Base-by-base conservation (phyloP, 2,888 invertebrate species). In the Spicauda simplicius region DNA sequence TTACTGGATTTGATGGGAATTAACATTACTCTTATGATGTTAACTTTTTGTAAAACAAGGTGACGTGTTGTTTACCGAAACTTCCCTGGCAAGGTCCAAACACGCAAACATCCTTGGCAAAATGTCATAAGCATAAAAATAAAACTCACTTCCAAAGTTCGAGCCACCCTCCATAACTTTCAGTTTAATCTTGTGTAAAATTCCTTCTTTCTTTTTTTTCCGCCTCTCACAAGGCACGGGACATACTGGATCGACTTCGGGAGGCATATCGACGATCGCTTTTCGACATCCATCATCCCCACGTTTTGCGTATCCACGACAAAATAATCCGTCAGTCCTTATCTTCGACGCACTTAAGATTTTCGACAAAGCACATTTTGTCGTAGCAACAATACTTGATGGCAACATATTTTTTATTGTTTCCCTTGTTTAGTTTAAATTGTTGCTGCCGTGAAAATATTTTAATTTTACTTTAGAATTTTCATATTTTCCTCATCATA, bases 61-160 rank as follows among this genome's bases (percentile, higher is more conserved):
- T 37, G 37, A 12, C 37, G 37, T 37, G 16, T 48, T n/a, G 16
- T 48, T 48, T 48, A 18, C 10, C 10, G 50, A 50, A 50, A 50
- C 10, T 50, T 18, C 10, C 14, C 4, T n/a, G 16, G 6, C 48
- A 16, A n/a, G 48, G 3, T 7, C 48, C 12, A 48, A 48, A 8
- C 48, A 7, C 16, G 2, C 14, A n/a, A 48, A 48, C 48, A 16
- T 48, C 14, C 16, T 16, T 14, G 33, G 33, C 33, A 33, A 33
- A 8, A 33, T 33, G 48, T 48, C 48, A 48, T 16, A 48, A 48
- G 48, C 48, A 16, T 48, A 18, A 56, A 37, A 56, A 37, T 11
- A 37, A 53, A 63, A 74, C 90, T 87, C 76, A 91, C 92, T 90
- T 73, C 91, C 91, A 79, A 93, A 92, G 71, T 92, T 93, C 0